Conservation (phyloP, 2,888 invertebrate genomes). For the Callinectes sapidus region DNA sequence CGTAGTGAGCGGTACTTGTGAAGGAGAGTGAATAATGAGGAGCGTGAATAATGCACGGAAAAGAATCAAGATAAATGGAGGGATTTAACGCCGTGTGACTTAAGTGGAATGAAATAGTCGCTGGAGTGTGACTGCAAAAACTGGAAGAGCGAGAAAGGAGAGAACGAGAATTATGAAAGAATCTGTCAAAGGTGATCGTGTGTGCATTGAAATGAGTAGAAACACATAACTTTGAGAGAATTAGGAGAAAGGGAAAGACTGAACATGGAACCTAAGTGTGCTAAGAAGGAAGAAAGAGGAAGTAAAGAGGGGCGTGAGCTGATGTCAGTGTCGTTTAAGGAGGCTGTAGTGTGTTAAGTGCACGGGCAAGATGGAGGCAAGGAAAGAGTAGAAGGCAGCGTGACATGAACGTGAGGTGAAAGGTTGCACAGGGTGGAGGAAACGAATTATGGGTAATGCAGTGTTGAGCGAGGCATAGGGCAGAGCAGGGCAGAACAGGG, state of each 20-base stretch:
- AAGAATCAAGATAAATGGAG: not conserved
- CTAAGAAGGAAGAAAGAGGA: not conserved
- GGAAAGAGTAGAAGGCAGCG: not conserved
- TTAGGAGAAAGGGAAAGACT: not conserved
- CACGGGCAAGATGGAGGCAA: not conserved
- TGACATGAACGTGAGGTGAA: not conserved
- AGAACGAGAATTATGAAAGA: not conserved
- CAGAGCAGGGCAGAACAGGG: not conserved
- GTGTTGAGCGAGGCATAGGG: not conserved
- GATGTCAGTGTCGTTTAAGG: not conserved
- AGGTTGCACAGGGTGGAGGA: not conserved
- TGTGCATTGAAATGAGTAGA: not conserved
- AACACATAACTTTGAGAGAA: not conserved
- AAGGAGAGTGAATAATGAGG: not conserved
- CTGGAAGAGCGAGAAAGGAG: not conserved
- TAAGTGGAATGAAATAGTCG: not conserved
- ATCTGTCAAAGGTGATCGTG: not conserved
- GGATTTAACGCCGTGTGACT: not conserved
- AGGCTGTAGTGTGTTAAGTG: not conserved
- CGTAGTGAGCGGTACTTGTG: not conserved
- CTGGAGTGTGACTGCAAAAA: not conserved
- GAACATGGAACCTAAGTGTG: not conserved
- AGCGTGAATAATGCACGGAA: not conserved
- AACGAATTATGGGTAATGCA: not conserved
- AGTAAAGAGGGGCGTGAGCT: not conserved